phyloP scores from a whole-genome alignment of 1,140 invertebrate species.

The Pseudomyrmex pallidus region DNA sequence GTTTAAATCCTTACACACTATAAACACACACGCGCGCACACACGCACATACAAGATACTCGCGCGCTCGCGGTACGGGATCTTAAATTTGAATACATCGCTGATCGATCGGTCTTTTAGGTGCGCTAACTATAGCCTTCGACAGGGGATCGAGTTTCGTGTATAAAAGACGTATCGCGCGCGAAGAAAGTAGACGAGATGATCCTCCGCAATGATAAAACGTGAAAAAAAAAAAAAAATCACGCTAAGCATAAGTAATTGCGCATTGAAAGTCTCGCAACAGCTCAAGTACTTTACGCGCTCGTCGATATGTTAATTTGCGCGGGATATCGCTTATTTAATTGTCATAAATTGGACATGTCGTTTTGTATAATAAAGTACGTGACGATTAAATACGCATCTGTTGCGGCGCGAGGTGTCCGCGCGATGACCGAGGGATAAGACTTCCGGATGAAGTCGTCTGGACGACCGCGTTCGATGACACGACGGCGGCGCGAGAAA shows the following conservation, averaged over 20 bases:
- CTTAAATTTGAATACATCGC: slow-evolving; percentile 70
- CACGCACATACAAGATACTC: not conserved
- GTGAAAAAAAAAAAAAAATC: slow-evolving; percentile 1
- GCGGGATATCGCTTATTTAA: not conserved
- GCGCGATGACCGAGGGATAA: not conserved
- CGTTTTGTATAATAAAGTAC: not conserved
- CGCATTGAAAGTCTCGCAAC: too few species aligned
- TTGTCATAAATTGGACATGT: slow-evolving; percentile 19
- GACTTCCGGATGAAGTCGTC: slow-evolving; percentile 51
- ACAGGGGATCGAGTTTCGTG: slow-evolving; percentile 62
- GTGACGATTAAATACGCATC: not conserved
- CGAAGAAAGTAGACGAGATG: slow-evolving; percentile 6
- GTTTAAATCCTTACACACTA: slow-evolving; percentile 34
- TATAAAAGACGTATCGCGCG: slow-evolving; percentile 31
- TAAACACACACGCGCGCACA: too few species aligned
- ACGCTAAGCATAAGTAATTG: slow-evolving; percentile 6
- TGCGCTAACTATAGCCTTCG: slow-evolving; percentile 68
- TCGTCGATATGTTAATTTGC: slow-evolving; percentile 15
- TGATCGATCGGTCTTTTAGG: slow-evolving; percentile 61
- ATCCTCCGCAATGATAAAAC: slow-evolving; percentile 13
- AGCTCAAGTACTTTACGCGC: slow-evolving; percentile 14
- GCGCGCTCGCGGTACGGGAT: slow-evolving; percentile 25
- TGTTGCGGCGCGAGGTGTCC: slow-evolving; percentile 3
- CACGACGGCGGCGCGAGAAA: slow-evolving; percentile 46
- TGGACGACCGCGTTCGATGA: slow-evolving; percentile 38